Percentiles rank a stretch among this genome's conserved stretches.
Conservation (phyloP, 2,888 invertebrate genomes). For the Sturmia bella region DNA sequence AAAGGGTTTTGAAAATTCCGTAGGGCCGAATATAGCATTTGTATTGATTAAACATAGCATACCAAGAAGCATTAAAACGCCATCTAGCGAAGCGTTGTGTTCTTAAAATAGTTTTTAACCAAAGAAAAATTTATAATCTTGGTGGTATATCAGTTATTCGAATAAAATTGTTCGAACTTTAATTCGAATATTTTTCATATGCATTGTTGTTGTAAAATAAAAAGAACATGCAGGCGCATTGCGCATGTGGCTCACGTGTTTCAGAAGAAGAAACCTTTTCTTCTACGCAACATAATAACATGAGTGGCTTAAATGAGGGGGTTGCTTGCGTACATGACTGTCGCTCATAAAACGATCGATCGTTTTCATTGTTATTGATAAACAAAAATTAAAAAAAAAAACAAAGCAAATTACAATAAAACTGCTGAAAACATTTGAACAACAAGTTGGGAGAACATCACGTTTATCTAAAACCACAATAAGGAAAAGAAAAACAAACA, state of each 20-base stretch:
- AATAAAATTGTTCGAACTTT: too few species aligned
- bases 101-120: too few species aligned
- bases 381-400: conserved; percentile 18
- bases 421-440: conserved; percentile 7
- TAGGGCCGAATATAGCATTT: too few species aligned
- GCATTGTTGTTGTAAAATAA: not conserved
- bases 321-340: conserved; percentile 13
- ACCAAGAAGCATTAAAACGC: too few species aligned
- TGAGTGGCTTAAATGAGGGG: not conserved
- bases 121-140: too few species aligned
- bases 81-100: too few species aligned
- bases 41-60: too few species aligned
- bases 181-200: too few species aligned
- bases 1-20: too few species aligned
- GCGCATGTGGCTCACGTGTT: conserved; percentile 54
- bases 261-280: conserved; percentile 8
- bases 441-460: conserved; percentile 43
- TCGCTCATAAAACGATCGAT: conserved; percentile 4
- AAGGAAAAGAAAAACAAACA: conserved; percentile 49
- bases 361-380: conserved; percentile 28
- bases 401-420: conserved; percentile 12
- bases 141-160: too few species aligned
- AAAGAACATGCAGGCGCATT: conserved; percentile 42
- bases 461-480: conserved; percentile 41
- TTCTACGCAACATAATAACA: not conserved